phyloP scores from a whole-genome alignment of 2,113 vertebrate genomes.

The Pygoscelis adeliae region DNA sequence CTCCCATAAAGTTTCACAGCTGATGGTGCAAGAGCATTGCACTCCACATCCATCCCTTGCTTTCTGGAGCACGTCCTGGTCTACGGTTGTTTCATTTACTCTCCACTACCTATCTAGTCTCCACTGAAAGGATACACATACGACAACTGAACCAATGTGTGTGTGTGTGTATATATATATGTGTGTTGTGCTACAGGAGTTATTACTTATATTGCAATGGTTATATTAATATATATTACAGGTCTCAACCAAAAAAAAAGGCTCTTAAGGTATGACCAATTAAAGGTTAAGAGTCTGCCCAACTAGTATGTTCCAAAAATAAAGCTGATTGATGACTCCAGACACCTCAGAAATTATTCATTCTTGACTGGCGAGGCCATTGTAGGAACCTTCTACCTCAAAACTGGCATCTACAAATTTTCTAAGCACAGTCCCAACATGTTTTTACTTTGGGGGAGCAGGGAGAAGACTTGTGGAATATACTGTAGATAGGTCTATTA shows the following conservation, averaged over 20 bases:
- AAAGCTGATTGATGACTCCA: not conserved
- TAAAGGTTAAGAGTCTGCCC: not conserved
- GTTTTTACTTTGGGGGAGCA: not conserved
- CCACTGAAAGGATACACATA: not conserved
- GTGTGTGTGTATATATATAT: no score
- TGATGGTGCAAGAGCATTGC: not conserved
- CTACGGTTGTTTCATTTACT: not conserved
- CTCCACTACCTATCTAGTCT: not conserved
- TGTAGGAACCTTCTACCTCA: not conserved
- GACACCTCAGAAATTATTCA: not conserved
- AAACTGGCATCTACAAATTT: not conserved
- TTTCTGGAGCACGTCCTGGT: not conserved
- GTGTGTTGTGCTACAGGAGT: not conserved
- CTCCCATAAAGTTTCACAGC: not conserved
- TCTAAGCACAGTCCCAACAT: not conserved
- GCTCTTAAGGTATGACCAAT: not conserved
- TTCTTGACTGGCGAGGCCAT: not conserved
- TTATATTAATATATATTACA: not conserved
- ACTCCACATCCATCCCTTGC: not conserved
- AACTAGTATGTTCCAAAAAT: not conserved
- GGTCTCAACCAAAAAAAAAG: not conserved
- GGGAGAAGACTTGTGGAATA: not conserved
- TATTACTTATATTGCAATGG: not conserved
- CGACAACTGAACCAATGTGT: accelerated
- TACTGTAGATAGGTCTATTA: not conserved